Conservation (phyloP, 1,140 invertebrate species). For the Drosophila mojavensis region DNA sequence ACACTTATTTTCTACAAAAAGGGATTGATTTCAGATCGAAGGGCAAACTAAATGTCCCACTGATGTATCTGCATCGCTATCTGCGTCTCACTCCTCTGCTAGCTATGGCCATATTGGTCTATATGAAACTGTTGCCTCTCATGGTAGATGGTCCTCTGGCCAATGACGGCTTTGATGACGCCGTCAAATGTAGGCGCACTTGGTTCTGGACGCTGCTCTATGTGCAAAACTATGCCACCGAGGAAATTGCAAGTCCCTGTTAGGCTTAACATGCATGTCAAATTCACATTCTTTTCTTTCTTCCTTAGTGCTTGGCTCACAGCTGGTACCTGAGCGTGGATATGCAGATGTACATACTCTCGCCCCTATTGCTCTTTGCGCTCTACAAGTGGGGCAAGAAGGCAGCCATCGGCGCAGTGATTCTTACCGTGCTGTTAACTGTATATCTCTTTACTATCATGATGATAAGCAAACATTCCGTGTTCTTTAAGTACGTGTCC, state of each 20-base stretch:
- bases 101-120: slow-evolving; percentile 52
- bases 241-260: slow-evolving; percentile 32
- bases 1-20: not conserved
- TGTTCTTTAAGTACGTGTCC: slow-evolving; percentile 36
- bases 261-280: not conserved
- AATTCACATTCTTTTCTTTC: not conserved
- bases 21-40: slow-evolving; percentile 23
- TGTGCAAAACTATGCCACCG: slow-evolving; percentile 63
- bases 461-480: slow-evolving; percentile 46
- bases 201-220: slow-evolving; percentile 64
- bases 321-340: slow-evolving; percentile 95
- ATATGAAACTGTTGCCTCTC: slow-evolving; percentile 46
- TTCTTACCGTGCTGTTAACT: slow-evolving; percentile 43
- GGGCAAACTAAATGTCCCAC: slow-evolving; percentile 64
- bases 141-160: slow-evolving; percentile 55
- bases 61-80: slow-evolving; percentile 77
- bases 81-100: slow-evolving; percentile 69
- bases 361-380: slow-evolving; percentile 89
- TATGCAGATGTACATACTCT: slow-evolving; percentile 92
- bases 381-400: slow-evolving; percentile 86
- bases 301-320: slow-evolving; percentile 91
- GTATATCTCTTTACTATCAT: slow-evolving; percentile 55
- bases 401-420: slow-evolving; percentile 40
- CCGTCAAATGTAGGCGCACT: slow-evolving; percentile 10
- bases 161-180: slow-evolving; percentile 58